A percentile compares a stretch with the other conserved stretches of the same genome.
Evolutionary conservation across 92 coral and sea anemone species (phyloP).

Genomic region (Palythoa caribaeorum): DNA sequence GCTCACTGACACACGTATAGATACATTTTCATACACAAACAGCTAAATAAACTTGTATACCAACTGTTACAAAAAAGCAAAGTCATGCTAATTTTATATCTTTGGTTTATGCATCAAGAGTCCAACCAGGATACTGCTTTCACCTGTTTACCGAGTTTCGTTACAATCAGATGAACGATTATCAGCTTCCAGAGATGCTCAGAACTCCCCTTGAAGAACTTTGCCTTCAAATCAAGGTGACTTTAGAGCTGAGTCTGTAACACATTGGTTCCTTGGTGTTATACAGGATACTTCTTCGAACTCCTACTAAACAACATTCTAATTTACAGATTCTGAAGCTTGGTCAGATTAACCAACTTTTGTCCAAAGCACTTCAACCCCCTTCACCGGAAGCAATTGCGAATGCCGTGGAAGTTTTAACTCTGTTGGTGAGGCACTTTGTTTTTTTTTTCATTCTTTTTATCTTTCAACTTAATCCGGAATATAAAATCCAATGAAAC

Average conservation of each 20-base stretch:
- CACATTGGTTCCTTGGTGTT: neutral
- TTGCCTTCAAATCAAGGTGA: conserved; percentile 93
- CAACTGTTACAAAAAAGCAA: neutral
- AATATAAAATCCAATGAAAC: no score
- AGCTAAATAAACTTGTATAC: neutral
- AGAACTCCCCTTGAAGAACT: conserved; percentile 96
- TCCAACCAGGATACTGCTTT: conserved; percentile 94
- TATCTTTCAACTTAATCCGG: no score
- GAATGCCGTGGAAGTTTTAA: conserved; percentile 86
- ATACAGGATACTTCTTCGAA: neutral
- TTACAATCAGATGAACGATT: conserved; percentile 78
- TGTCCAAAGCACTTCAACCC: conserved; percentile 88
- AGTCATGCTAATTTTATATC: neutral
- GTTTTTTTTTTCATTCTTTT: neutral
- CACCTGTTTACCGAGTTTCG: conserved; percentile 88
- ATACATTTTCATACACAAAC: neutral
- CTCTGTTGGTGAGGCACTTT: conserved; percentile 75
- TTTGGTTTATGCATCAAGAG: conserved; percentile 59
- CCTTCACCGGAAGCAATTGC: conserved; percentile 85
- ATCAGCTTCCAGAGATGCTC: conserved; percentile 96
- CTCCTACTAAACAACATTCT: neutral
- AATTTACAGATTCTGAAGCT: conserved; percentile 77
- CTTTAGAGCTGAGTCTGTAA: no score
- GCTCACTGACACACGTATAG: no score
- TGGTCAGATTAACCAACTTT: conserved; percentile 83